phyloP scores from a whole-genome alignment of 2,113 vertebrate genomes.

The Sula dactylatra region DNA sequence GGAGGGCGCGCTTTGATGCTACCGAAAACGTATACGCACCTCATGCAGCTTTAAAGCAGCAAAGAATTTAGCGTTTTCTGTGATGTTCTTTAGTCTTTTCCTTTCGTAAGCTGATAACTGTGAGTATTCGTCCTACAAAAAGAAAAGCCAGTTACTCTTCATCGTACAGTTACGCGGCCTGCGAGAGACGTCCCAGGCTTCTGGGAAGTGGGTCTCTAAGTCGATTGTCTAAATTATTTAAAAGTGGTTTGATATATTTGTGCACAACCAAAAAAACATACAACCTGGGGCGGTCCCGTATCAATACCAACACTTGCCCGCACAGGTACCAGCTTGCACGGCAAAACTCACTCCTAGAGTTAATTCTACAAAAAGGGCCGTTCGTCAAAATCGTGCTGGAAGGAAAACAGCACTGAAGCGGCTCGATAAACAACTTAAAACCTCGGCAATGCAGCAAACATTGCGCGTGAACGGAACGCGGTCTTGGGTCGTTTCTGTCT shows the following conservation, averaged over 20 bases:
- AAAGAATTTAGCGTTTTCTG: constrained; percentile 79
- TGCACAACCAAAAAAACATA: background rate
- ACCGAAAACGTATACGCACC: constrained; percentile 50
- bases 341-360: background rate
- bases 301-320: background rate
- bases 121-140: constrained; percentile 41
- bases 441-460: background rate
- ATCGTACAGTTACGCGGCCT: rapidly evolving
- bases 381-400: background rate
- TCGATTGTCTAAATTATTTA: background rate
- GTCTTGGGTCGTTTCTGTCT: background rate
- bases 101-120: constrained; percentile 73
- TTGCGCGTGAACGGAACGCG: rapidly evolving
- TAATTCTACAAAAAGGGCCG: background rate
- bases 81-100: constrained; percentile 79
- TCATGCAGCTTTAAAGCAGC: constrained; percentile 73
- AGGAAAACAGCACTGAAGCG: rapidly evolving
- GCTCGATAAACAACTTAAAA: background rate
- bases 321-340: rapidly evolving
- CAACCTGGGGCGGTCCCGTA: background rate
- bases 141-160: background rate
- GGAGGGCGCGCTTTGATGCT: background rate
- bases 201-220: background rate
- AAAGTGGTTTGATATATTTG: background rate
- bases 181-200: background rate